Evolutionary conservation across 2,113 vertebrate species (phyloP).

Genomic region (Miniopterus natalensis): DNA sequence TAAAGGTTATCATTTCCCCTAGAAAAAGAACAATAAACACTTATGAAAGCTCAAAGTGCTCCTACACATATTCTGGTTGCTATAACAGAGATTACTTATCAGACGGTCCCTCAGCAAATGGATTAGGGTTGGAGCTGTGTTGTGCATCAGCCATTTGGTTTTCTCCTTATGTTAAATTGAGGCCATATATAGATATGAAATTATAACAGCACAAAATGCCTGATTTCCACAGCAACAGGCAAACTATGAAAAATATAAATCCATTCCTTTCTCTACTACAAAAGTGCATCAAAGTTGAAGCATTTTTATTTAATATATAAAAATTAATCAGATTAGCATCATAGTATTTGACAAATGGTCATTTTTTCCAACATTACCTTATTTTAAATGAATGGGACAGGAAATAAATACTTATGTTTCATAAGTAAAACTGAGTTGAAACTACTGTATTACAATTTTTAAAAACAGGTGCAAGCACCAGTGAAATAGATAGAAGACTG

Average conservation of each 20-base stretch:
- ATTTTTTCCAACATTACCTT: neutral
- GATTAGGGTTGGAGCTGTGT: neutral
- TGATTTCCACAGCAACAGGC: neutral
- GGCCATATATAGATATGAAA: neutral
- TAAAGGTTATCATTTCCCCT: neutral
- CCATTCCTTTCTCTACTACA: neutral
- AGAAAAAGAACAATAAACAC: neutral
- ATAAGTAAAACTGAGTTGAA: neutral
- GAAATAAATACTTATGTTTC: neutral
- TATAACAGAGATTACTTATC: neutral
- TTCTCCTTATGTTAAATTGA: slow-evolving; percentile 13
- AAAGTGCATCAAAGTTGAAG: neutral
- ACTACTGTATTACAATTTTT: neutral
- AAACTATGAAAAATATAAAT: neutral
- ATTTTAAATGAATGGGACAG: neutral
- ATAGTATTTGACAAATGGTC: slow-evolving; percentile 20
- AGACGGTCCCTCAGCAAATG: neutral
- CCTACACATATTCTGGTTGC: neutral
- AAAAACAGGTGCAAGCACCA: neutral
- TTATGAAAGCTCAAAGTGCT: neutral
- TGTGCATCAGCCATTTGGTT: neutral
- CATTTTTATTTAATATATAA: slow-evolving; percentile 30
- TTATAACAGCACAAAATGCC: neutral
- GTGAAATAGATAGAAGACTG: neutral
- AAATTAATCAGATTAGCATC: neutral